Base-by-base conservation (phyloP, 1,140 invertebrate species). In the Drosophila bocqueti region DNA sequence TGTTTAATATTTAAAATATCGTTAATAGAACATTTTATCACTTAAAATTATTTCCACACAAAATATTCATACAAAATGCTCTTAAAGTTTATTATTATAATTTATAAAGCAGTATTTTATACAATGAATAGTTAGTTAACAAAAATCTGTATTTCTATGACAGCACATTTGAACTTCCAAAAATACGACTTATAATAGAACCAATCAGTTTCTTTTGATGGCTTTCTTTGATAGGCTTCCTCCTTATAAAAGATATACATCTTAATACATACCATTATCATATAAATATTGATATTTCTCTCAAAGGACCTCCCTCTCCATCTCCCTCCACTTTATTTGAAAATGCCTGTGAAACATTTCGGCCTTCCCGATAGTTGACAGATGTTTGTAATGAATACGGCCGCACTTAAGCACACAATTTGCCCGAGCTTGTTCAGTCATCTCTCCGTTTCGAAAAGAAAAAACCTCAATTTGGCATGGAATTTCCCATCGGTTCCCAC, bases 301-400 rank as follows among this genome's bases (percentile, higher is more conserved):
- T 15, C 26, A 15, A 18, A 64, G 26, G 38, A 61, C 31, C 26
- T 59, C 2, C 16, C 15, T 40, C 9, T 8, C 18, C 46, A 21
- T 21, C 8, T 9, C 18, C 5, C 2, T 13, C 3, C 0, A 3
- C 8, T 15, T 6, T 15, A 26, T 13, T 26, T 60, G 49, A 45
- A 76, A 65, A 5, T 49, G 47, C 15, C 9, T 54, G 31, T 11
- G 50, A 67, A 52, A 67, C 64, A 49, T 47, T 60, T 38, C 24
- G 16, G 26, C 36, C 40, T 21, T 42, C 3, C 61, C 58, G 57
- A 57, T 74, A 65, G 40, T 83, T 69, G 80, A 72, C 83, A 87
- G 76, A 85, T 87, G 83, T 69, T 79, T 77, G 83, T 77, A 77
- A 89, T 87, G 54, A 86, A 66, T 75, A 75, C 49, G 47, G 50